phyloP scores from a whole-genome alignment of 2,797 vertebrate species.

The Syngnathus rostellatus region DNA sequence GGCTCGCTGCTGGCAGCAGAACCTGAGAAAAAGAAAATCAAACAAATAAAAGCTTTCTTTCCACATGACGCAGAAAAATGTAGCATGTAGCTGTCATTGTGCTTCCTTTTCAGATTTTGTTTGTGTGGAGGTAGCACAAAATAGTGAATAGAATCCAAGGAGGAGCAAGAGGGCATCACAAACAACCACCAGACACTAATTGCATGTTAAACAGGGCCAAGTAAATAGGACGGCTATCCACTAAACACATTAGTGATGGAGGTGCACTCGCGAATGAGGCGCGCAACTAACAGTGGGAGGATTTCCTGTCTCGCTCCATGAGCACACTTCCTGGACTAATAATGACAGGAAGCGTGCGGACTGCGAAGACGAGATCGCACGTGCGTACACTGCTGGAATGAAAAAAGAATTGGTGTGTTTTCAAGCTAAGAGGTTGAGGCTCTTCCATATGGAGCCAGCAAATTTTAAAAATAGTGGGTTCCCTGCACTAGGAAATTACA shows the following conservation, averaged over 20 bases:
- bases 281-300: conserved; percentile 69
- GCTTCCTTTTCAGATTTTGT: neutral
- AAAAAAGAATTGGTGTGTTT: neutral
- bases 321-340: conserved; percentile 77
- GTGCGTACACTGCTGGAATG: neutral
- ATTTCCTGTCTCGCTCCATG: conserved; percentile 73
- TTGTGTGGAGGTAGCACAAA: no score
- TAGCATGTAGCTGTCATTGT: neutral
- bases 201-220: neutral
- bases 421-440: neutral
- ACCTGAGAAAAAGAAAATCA: conserved; percentile 63
- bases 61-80: no score
- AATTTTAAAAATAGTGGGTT: neutral
- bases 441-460: neutral
- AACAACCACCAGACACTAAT: neutral
- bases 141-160: no score
- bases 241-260: conserved; percentile 1
- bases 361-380: conserved; percentile 32
- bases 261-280: conserved; percentile 37
- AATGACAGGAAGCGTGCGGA: conserved; percentile 82
- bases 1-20: conserved; percentile 84
- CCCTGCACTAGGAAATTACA: no score
- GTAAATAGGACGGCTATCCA: conserved; percentile 12
- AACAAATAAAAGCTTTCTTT: neutral
- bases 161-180: neutral